Conservation (phyloP, 2,888 invertebrate genomes). For the Magallana nippona region DNA sequence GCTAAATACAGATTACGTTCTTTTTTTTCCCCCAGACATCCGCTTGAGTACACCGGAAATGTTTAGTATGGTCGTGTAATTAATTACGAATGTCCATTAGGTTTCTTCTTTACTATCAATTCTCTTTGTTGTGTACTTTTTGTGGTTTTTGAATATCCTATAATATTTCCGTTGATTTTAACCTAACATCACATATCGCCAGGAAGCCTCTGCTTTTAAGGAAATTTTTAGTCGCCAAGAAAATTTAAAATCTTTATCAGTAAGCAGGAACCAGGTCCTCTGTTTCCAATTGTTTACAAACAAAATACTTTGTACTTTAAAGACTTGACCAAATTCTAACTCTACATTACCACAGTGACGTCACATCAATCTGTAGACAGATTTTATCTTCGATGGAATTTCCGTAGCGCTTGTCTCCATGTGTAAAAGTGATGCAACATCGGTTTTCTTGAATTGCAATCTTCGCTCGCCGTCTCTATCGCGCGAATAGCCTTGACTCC, state of each 20-base stretch:
- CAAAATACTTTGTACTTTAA: background rate
- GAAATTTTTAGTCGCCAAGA: no score
- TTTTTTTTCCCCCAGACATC: background rate
- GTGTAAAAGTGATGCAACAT: conserved; percentile 26
- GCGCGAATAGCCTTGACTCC: background rate
- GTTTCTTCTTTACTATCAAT: background rate
- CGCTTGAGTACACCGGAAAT: background rate
- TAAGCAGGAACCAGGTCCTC: background rate
- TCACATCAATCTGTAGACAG: conserved; percentile 23
- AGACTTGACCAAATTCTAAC: background rate
- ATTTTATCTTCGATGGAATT: conserved; percentile 5
- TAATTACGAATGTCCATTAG: background rate
- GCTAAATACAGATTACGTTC: no score
- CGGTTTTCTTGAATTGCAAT: conserved; percentile 5
- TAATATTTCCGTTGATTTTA: background rate
- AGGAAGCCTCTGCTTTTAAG: no score
- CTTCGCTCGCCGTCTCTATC: background rate
- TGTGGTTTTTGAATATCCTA: conserved; percentile 6
- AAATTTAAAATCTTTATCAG: background rate
- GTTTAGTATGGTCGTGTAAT: background rate
- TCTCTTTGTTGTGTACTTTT: background rate
- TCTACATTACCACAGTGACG: background rate
- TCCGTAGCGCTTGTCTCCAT: background rate
- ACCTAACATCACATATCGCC: no score
- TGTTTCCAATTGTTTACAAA: background rate